phyloP scores from a whole-genome alignment of 2,888 invertebrate genomes.

The Scrobipalpa costella region DNA sequence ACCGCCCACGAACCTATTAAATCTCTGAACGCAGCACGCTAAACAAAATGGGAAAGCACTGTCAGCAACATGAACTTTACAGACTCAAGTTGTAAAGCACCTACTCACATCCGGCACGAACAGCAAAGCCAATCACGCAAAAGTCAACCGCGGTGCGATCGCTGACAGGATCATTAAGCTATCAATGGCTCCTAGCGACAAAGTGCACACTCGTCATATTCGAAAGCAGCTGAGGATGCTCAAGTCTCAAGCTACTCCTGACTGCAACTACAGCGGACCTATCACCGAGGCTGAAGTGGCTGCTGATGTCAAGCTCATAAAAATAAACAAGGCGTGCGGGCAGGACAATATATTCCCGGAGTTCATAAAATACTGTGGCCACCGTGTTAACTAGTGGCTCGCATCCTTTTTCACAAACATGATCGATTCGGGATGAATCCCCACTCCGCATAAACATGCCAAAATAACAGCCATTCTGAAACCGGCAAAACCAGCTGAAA shows the following conservation, averaged over 20 bases:
- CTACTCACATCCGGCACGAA: background rate
- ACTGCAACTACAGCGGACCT: background rate
- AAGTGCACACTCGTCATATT: slow-evolving; percentile 3
- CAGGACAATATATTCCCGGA: slow-evolving; percentile 23
- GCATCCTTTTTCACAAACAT: background rate
- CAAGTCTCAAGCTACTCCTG: background rate
- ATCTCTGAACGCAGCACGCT: too few relatives aligned
- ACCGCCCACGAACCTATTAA: too few relatives aligned
- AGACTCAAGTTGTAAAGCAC: too few relatives aligned
- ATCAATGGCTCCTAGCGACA: slow-evolving; percentile 20
- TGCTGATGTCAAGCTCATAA: background rate
- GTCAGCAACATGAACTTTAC: too few relatives aligned
- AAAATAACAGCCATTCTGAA: slow-evolving; percentile 2
- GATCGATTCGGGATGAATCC: too few relatives aligned
- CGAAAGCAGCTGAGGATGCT: background rate
- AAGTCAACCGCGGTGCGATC: slow-evolving; percentile 10
- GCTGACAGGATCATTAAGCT: slow-evolving; percentile 15
- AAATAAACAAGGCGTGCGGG: slow-evolving; percentile 11
- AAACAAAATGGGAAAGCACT: too few relatives aligned
- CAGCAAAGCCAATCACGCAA: background rate
- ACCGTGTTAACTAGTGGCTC: background rate
- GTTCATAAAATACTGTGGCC: slow-evolving; percentile 4
- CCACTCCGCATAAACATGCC: background rate
- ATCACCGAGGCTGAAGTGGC: background rate
- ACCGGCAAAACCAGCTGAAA: slow-evolving; percentile 3